Conservation (phyloP, 2,113 vertebrate species). For the Setophaga petechia region DNA sequence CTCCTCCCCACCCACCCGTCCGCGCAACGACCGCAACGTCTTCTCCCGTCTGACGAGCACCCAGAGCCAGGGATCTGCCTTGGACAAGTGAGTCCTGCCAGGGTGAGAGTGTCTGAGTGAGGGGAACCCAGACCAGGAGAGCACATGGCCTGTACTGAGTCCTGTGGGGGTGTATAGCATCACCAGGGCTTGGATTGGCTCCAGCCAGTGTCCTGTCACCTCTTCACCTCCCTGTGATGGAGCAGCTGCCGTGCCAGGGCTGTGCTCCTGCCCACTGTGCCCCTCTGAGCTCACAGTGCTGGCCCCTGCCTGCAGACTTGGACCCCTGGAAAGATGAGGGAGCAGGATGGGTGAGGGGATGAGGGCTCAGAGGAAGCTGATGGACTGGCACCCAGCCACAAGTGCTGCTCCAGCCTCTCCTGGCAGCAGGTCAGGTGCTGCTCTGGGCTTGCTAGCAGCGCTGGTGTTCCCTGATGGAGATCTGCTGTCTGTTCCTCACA, state of each 20-base stretch:
- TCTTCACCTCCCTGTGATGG: rapidly evolving
- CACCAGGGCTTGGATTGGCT: not conserved
- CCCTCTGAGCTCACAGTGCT: not conserved
- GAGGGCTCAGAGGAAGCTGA: not conserved
- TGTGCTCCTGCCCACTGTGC: not conserved
- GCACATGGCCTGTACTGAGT: rapidly evolving
- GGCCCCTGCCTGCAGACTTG: not conserved
- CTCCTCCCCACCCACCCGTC: conserved; percentile 91
- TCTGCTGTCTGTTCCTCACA: conserved; percentile 12
- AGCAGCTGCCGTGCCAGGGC: not conserved
- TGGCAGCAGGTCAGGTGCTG: not conserved
- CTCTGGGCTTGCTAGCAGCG: not conserved
- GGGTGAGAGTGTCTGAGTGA: not conserved
- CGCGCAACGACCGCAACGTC: conserved; percentile 94
- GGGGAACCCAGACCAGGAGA: not conserved
- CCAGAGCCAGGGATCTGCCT: conserved; percentile 90
- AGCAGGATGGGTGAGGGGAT: not conserved
- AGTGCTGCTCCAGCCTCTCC: not conserved
- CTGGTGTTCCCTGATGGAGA: conserved; percentile 8
- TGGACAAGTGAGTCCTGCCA: conserved; percentile 91
- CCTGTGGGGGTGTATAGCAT: not conserved
- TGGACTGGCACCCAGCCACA: not conserved
- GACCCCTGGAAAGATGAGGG: not conserved
- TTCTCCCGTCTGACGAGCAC: conserved; percentile 97
- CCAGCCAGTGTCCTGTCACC: not conserved